Percentiles rank a stretch among this genome's conserved stretches.
Evolutionary conservation across 2,888 invertebrate genomes (phyloP).

Genomic region (Leptura quadrifasciata): DNA sequence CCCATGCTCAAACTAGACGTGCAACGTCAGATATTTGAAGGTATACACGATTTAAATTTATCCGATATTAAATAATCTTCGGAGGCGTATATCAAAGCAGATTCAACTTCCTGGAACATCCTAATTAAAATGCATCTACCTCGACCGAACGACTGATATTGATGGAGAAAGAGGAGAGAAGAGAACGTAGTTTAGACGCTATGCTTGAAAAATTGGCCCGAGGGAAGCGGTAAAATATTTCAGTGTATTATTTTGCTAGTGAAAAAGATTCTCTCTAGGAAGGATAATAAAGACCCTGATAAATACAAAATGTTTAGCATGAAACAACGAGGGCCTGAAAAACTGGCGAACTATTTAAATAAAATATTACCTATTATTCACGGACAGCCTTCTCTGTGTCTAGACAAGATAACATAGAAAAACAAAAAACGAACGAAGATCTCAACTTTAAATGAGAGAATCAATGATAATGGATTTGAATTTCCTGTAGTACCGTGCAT

Average conservation of each 20-base stretch:
- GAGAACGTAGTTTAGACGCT: constrained; percentile 15
- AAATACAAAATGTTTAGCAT: neutral
- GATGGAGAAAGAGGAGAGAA: constrained; percentile 13
- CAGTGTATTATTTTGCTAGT: constrained; percentile 12
- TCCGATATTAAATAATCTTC: constrained; percentile 29
- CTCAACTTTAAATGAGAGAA: too few relatives aligned
- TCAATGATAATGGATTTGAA: too few relatives aligned
- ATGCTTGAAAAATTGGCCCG: constrained; percentile 9
- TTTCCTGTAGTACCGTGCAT: too few relatives aligned
- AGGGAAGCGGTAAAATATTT: constrained; percentile 33
- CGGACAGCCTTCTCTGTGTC: too few relatives aligned
- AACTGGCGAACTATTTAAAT: neutral
- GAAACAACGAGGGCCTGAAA: neutral
- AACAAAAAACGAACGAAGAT: too few relatives aligned
- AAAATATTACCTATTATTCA: too few relatives aligned
- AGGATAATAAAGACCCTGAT: constrained; percentile 1
- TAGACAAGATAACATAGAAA: too few relatives aligned
- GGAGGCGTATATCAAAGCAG: constrained; percentile 9
- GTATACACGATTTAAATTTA: neutral
- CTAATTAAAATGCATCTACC: constrained; percentile 37
- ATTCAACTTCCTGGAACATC: constrained; percentile 27
- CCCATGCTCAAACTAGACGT: neutral
- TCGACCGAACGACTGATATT: constrained; percentile 34
- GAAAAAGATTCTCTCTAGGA: constrained; percentile 16
- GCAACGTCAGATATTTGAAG: neutral